Percentiles rank a stretch among this genome's conserved stretches.
These are phyloP conservation scores for Galeopterus variegatus DNA, from an alignment of 2,113 vertebrate species.

Conservation along the genomic window DNA sequence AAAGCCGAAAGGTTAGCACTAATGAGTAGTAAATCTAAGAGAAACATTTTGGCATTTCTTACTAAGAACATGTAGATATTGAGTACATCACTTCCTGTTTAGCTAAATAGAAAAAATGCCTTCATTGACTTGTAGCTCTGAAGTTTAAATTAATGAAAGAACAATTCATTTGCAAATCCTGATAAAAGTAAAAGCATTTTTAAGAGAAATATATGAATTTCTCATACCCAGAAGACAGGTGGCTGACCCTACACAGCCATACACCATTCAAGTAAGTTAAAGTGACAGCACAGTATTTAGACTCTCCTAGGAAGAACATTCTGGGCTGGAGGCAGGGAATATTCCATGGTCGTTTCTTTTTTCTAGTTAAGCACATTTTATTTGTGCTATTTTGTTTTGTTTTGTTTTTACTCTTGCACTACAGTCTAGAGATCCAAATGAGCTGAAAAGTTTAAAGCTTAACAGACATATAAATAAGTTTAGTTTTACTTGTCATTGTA, in stretches of 20 bases:
- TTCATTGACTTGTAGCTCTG: constrained; percentile 75
- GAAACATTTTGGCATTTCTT: constrained; percentile 81
- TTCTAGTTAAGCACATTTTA: constrained; percentile 70
- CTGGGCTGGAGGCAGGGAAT: constrained; percentile 80
- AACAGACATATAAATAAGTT: constrained; percentile 76
- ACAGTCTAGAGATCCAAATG: constrained; percentile 82
- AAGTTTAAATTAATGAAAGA: constrained; percentile 74
- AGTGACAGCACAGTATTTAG: constrained; percentile 58
- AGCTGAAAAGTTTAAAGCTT: constrained; percentile 77
- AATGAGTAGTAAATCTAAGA: constrained; percentile 78
- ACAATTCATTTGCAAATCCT: constrained; percentile 67
- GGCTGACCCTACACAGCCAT: constrained; percentile 39
- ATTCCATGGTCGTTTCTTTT: constrained; percentile 69
- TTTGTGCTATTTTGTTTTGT: constrained; percentile 44
- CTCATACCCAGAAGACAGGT: constrained; percentile 65
- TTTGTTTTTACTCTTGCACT: constrained; percentile 82
- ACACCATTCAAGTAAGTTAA: constrained; percentile 46
- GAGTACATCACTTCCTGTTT: constrained; percentile 70
- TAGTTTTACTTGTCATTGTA: constrained; percentile 77
- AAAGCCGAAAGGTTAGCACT: constrained; percentile 76
- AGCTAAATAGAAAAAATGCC: constrained; percentile 72
- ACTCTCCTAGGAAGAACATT: constrained; percentile 72
- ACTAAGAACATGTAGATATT: constrained; percentile 62
- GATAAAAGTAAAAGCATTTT: constrained; percentile 63
- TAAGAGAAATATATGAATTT: constrained; percentile 50